Conservation (phyloP, 2,113 vertebrate species). For the Panthera tigris region DNA sequence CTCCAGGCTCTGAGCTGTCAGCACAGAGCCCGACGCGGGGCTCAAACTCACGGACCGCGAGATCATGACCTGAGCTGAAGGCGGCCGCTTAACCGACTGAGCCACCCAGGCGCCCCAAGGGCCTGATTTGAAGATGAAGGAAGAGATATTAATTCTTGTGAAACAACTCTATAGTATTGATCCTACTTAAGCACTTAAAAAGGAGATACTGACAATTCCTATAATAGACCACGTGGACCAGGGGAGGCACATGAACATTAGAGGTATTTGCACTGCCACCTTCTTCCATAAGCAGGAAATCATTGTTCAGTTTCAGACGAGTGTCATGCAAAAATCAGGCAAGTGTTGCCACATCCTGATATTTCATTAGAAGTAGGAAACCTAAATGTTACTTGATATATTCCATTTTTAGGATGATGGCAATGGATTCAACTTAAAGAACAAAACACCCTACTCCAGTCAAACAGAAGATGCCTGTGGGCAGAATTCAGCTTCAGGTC, state of each 20-base stretch:
- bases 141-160: neutral
- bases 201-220: neutral
- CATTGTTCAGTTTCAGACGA: neutral
- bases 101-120: too few relatives aligned
- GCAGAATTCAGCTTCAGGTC: neutral
- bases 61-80: too few relatives aligned
- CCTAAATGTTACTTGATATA: neutral
- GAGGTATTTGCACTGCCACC: neutral
- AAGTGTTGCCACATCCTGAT: neutral
- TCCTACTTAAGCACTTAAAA: conserved; percentile 8
- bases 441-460: neutral
- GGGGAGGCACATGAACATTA: neutral
- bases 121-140: neutral
- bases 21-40: too few relatives aligned
- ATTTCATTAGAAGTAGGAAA: neutral
- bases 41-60: too few relatives aligned
- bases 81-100: too few relatives aligned
- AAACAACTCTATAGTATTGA: neutral
- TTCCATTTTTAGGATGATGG: neutral
- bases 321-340: neutral
- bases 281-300: neutral
- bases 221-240: neutral
- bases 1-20: too few relatives aligned
- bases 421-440: conserved; percentile 29
- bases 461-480: neutral